Base-by-base conservation (phyloP, 2,888 invertebrate species). In the Mycalesis mineus region DNA sequence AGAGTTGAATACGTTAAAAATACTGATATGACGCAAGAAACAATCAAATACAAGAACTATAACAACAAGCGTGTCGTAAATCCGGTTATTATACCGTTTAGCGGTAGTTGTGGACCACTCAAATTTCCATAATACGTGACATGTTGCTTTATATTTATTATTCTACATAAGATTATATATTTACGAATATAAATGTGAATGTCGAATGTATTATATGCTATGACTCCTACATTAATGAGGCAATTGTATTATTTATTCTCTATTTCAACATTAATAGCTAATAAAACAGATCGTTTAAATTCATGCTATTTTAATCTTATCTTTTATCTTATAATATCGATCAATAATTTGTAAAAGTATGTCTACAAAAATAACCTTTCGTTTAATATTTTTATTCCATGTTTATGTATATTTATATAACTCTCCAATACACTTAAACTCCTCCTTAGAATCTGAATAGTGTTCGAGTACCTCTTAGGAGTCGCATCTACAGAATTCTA, bases 401-500 rank as follows among this genome's bases (percentile, higher is more conserved):
- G 9, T 14, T 45, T 17, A 7, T 45, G 8, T 33, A 15, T 33
- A 17, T 31, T 29, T 29, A 28, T 22, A 42, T 33, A 37, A 28
- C 52, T 44, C 33, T 47, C 1, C 5, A 47, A 47, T 33, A 47
- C 11, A 14, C 15, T 11, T 15, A 31, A 47, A 47, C 9, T 33
- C 50, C 37, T 39, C 42, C 41, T 57, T 51, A 45, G 48, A 49
- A 57, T 62, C 47, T 41, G 37, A 57, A 58, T 52, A 49, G 48
- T 42, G 45, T 29, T 52, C 13, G 41, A 59, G 56, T 48, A 56
- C 36, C 8, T 44, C 50, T 17, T 5, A 8, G 29, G 45, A 71
- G 73, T 72, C 69, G 68, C 66, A 65, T 68, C 64, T 64, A 68
- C 67, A 65, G 70, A 65, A 67, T 68, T 68, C 62, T 63, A 70